These are phyloP conservation scores for Muntiacus reevesi DNA, from an alignment of 2,113 vertebrate genomes.

Conservation along the genomic window DNA sequence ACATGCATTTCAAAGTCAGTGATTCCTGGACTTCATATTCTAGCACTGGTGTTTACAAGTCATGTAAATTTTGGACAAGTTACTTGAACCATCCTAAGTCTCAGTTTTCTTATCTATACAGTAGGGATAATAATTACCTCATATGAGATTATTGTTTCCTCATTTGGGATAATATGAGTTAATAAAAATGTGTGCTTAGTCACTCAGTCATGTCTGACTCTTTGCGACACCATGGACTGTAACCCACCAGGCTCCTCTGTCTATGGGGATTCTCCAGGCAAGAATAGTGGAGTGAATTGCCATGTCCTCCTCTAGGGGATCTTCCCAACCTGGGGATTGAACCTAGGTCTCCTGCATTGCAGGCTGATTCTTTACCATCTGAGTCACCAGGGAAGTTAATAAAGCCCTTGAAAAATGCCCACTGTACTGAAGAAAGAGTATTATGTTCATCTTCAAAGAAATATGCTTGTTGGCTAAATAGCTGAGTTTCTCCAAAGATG, in stretches of 20 bases:
- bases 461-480: neutral
- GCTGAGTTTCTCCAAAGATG: neutral
- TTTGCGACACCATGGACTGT: neutral
- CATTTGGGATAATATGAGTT: neutral
- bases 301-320: neutral
- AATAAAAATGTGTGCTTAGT: neutral
- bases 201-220: neutral
- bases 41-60: neutral
- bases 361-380: neutral
- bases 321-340: neutral
- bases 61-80: neutral
- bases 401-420: neutral
- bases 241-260: neutral
- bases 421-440: neutral
- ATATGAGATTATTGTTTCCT: neutral
- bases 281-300: neutral
- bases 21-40: neutral
- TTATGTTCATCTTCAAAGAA: neutral
- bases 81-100: neutral
- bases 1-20: neutral
- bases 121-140: neutral
- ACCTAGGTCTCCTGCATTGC: neutral
- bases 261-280: neutral
- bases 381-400: neutral
- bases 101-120: neutral